Evolutionary conservation across 53 echinoderm and acorn worm genomes (phyloP).

Genomic region (Glandiceps talaboti): DNA sequence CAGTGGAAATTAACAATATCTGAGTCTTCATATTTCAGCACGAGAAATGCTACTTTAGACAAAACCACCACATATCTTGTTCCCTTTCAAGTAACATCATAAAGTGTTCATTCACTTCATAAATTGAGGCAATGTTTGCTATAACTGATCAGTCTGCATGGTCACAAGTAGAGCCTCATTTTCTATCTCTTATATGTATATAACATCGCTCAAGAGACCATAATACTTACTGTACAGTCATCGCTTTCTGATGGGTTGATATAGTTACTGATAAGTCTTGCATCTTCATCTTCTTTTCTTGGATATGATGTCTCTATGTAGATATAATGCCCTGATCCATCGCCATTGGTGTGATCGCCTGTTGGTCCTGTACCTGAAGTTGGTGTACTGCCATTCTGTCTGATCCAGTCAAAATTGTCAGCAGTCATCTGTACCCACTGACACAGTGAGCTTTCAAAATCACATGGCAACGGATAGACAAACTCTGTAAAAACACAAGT

Average conservation of each 20-base stretch:
- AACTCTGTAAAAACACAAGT: not conserved
- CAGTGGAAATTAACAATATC: too few species aligned
- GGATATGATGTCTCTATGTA: not conserved
- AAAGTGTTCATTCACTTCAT: too few species aligned
- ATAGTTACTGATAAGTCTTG: not conserved
- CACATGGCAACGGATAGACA: not conserved
- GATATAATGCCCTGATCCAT: not conserved
- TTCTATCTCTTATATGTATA: too few species aligned
- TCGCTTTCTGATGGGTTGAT: not conserved
- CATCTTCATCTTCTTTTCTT: not conserved
- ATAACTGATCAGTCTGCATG: too few species aligned
- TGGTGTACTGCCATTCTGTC: not conserved
- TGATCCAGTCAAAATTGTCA: not conserved
- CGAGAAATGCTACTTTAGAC: too few species aligned
- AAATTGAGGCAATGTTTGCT: too few species aligned
- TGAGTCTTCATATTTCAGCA: too few species aligned
- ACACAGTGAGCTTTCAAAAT: not conserved
- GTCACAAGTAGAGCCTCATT: too few species aligned
- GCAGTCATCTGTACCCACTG: not conserved
- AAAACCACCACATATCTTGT: too few species aligned
- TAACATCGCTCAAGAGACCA: too few species aligned
- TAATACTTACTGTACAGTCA: not conserved
- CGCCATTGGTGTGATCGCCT: not conserved
- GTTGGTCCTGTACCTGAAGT: not conserved
- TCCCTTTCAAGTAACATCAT: too few species aligned